These are phyloP conservation scores for Apostichopus leukothele DNA, from an alignment of 53 echinoderm and acorn worm species.

Conservation along the genomic window DNA sequence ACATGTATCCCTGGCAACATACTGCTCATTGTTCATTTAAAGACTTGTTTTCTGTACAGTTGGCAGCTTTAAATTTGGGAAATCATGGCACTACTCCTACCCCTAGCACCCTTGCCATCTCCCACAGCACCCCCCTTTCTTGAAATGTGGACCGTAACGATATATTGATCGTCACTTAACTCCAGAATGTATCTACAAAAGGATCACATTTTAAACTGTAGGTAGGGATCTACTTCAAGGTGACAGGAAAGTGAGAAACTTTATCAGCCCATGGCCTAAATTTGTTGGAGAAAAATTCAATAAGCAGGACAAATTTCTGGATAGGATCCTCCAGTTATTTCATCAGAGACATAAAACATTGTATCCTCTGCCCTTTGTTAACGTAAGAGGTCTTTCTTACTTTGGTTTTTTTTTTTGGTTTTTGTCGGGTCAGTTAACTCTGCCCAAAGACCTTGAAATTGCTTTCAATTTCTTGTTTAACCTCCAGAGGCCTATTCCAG, in stretches of 20 bases:
- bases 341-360: not conserved
- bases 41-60: too few relatives aligned
- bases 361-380: not conserved
- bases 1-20: too few relatives aligned
- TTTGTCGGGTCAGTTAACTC: conserved; percentile 32
- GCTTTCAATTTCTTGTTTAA: not conserved
- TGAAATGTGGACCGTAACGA: too few relatives aligned
- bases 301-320: not conserved
- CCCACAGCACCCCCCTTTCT: too few relatives aligned
- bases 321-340: not conserved
- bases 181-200: not conserved
- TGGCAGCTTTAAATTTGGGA: too few relatives aligned
- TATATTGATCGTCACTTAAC: too few relatives aligned
- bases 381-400: not conserved
- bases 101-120: too few relatives aligned
- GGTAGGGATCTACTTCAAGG: not conserved
- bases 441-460: conserved; percentile 41
- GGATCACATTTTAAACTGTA: not conserved
- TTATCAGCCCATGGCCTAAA: conserved; percentile 1
- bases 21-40: too few relatives aligned
- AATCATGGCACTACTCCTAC: too few relatives aligned
- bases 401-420: too few relatives aligned
- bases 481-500: conserved; percentile 80
- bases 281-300: conserved; percentile 1
- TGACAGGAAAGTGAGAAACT: not conserved